Evolutionary conservation across 2,888 invertebrate genomes (phyloP).

Genomic region (Crossocerus cetratus): DNA sequence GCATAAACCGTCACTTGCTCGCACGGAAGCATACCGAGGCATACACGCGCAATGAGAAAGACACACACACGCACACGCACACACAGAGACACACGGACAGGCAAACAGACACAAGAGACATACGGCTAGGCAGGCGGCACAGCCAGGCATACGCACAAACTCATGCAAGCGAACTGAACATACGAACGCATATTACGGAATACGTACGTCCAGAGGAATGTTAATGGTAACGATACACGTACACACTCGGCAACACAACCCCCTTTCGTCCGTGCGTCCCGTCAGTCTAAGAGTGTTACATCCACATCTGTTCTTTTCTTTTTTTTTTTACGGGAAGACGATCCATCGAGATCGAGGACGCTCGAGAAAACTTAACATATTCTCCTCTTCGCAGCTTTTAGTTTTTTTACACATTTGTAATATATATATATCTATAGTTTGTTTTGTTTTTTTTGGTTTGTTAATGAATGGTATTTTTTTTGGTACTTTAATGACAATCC

Average conservation of each 20-base stretch:
- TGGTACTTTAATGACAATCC: constrained; percentile 24
- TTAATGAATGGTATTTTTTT: constrained; percentile 1
- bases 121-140: not conserved
- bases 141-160: constrained; percentile 16
- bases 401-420: constrained; percentile 32
- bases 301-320: constrained; percentile 18
- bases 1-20: constrained; percentile 30
- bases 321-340: constrained; percentile 52
- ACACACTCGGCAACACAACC: constrained; percentile 29
- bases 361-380: constrained; percentile 60
- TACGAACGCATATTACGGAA: constrained; percentile 16
- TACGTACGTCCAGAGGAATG: constrained; percentile 24
- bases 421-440: no score
- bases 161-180: constrained; percentile 22
- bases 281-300: constrained; percentile 48
- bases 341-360: constrained; percentile 65
- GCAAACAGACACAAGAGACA: constrained; percentile 15
- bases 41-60: not conserved
- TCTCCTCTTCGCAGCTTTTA: constrained; percentile 44
- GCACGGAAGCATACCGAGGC: constrained; percentile 1
- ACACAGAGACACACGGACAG: constrained; percentile 1
- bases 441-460: constrained; percentile 25
- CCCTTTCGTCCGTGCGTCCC: constrained; percentile 48
- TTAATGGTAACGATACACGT: constrained; percentile 25
- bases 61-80: constrained; percentile 18